Conservation (phyloP, 2,113 vertebrate species). For the Eubucco bourcierii region DNA sequence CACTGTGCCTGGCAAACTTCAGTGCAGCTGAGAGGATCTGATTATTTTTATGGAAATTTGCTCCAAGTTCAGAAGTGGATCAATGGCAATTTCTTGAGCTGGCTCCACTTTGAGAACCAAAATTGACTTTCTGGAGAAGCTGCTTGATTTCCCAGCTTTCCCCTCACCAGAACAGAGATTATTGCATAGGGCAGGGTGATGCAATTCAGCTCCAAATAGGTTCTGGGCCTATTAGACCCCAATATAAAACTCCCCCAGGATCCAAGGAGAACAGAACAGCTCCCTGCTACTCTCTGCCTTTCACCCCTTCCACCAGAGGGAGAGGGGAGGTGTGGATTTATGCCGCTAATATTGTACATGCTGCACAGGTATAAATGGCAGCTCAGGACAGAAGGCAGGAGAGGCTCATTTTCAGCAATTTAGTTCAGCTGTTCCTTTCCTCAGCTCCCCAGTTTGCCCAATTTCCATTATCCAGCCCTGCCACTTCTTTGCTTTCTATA, state of each 20-base stretch:
- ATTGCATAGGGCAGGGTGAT: background rate
- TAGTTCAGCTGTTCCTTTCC: constrained; percentile 21
- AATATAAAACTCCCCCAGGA: constrained; percentile 36
- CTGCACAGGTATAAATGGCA: constrained; percentile 35
- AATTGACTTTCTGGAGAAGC: constrained; percentile 61
- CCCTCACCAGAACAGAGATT: constrained; percentile 34
- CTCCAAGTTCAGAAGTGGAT: constrained; percentile 53
- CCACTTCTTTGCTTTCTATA: background rate
- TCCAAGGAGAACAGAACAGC: constrained; percentile 6
- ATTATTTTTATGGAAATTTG: constrained; percentile 64
- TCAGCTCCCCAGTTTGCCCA: background rate
- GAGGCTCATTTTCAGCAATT: constrained; percentile 43
- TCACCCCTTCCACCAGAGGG: background rate
- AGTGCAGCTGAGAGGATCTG: constrained; percentile 6
- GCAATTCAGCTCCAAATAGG: constrained; percentile 29
- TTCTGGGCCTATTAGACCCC: constrained; percentile 43
- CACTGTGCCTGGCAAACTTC: accelerated
- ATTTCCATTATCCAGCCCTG: background rate
- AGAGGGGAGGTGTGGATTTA: background rate
- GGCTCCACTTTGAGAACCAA: constrained; percentile 42
- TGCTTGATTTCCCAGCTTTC: constrained; percentile 46
- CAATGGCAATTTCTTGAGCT: constrained; percentile 63
- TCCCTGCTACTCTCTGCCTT: background rate
- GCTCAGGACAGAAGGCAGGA: background rate
- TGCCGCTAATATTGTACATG: background rate